Evolutionary conservation across 2,113 vertebrate species (phyloP).

Genomic region (Castor canadensis): DNA sequence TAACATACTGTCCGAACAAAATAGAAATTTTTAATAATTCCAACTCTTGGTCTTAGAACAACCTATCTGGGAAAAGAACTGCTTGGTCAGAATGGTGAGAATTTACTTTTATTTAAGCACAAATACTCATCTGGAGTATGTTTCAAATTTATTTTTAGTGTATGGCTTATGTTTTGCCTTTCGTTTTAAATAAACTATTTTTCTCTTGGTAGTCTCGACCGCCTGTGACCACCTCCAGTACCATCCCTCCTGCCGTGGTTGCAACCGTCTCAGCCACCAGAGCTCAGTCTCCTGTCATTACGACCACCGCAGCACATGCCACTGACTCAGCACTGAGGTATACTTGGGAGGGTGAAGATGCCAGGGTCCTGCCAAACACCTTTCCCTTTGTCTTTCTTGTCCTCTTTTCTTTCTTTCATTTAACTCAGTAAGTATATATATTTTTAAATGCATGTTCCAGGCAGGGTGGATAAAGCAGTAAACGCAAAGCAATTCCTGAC

Average conservation of each 20-base stretch:
- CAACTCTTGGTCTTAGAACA: neutral
- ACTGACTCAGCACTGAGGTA: constrained; percentile 94
- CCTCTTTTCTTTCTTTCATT: neutral
- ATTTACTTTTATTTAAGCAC: neutral
- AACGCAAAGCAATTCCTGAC: neutral
- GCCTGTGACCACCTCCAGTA: constrained; percentile 92
- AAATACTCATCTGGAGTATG: neutral
- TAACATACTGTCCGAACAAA: neutral
- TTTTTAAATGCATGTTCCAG: neutral
- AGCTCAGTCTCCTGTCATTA: constrained; percentile 96
- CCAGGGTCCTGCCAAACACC: neutral
- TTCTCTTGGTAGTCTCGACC: constrained; percentile 90
- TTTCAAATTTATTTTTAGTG: neutral
- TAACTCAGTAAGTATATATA: neutral
- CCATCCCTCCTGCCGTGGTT: constrained; percentile 95
- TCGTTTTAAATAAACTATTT: constrained; percentile 47
- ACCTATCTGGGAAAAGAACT: neutral
- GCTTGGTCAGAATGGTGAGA: neutral
- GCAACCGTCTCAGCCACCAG: constrained; percentile 94
- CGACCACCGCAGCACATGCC: constrained; percentile 92
- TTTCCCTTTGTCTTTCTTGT: neutral
- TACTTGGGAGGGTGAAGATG: neutral
- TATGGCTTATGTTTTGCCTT: constrained; percentile 7
- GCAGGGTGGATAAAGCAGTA: neutral
- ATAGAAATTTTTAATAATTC: neutral